phyloP scores from a whole-genome alignment of 2,113 vertebrate species.

The Alces alces region DNA sequence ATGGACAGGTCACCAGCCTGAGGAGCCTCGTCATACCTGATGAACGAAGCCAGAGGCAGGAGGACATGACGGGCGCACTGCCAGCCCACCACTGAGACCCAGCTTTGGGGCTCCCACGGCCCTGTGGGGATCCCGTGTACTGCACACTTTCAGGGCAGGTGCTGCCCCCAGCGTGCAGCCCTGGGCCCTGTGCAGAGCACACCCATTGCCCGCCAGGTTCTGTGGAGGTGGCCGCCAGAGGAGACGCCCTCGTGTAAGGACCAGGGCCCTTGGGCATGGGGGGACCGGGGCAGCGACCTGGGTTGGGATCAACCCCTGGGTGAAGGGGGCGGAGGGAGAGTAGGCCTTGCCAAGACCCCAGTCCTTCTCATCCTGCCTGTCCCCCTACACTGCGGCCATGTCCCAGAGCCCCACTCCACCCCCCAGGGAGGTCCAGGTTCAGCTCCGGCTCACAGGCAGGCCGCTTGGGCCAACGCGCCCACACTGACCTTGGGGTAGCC shows the following conservation, averaged over 20 bases:
- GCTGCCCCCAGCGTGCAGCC: background rate
- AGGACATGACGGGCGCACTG: accelerated
- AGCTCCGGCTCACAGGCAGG: background rate
- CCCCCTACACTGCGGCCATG: background rate
- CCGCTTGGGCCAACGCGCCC: accelerated
- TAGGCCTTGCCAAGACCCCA: background rate
- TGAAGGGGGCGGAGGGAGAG: background rate
- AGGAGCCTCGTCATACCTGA: background rate
- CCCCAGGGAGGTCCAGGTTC: background rate
- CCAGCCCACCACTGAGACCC: background rate
- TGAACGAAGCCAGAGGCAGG: background rate
- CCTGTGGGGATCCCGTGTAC: background rate
- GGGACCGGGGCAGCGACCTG: background rate
- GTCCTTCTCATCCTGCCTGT: background rate
- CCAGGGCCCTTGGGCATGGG: background rate
- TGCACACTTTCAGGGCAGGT: background rate
- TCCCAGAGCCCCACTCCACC: background rate
- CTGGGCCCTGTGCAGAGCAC: background rate
- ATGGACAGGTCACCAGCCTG: background rate
- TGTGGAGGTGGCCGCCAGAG: background rate
- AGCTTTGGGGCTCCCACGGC: background rate
- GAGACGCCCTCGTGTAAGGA: too few relatives aligned
- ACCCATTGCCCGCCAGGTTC: background rate
- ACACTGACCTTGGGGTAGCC: conserved; percentile 95
- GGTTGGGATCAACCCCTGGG: background rate